These are phyloP conservation scores for Neomorphus geoffroyi DNA, from an alignment of 2,797 vertebrate genomes.

Conservation along the genomic window DNA sequence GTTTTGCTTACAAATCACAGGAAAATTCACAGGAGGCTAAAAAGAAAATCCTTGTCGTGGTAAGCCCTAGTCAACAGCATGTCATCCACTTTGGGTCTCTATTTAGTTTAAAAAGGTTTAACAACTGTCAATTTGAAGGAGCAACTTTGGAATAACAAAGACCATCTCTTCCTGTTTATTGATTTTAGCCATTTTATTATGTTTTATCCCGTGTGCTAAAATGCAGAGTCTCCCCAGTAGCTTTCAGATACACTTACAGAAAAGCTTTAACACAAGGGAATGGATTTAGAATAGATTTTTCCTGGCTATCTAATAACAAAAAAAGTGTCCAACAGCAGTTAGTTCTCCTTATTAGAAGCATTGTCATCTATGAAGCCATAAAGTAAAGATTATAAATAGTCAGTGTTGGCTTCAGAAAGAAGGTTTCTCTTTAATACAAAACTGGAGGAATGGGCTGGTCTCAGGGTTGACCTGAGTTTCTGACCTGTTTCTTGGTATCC, in stretches of 20 bases:
- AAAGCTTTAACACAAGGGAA: background rate
- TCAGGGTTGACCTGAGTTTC: background rate
- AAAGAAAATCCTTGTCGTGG: background rate
- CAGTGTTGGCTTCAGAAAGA: background rate
- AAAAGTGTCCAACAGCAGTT: background rate
- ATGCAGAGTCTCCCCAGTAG: background rate
- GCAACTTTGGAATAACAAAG: slow-evolving; percentile 35
- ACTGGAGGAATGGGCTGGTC: background rate
- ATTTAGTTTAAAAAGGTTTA: slow-evolving; percentile 47
- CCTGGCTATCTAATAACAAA: background rate
- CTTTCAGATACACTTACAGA: slow-evolving; percentile 17
- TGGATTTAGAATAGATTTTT: slow-evolving; percentile 10
- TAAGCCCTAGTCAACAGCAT: slow-evolving; percentile 7
- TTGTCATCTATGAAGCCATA: background rate
- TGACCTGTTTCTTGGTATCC: background rate
- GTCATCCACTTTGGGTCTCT: slow-evolving; percentile 6
- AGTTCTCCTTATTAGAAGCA: background rate
- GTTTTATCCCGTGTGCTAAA: slow-evolving; percentile 35
- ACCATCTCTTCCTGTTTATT: slow-evolving; percentile 22
- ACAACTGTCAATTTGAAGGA: slow-evolving; percentile 39
- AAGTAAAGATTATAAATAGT: background rate
- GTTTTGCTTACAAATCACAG: slow-evolving; percentile 23
- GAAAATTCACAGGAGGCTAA: background rate
- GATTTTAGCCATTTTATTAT: slow-evolving; percentile 52
- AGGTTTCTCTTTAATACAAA: background rate